Conservation (phyloP, 2,113 vertebrate species). For the Larimichthys polyactis region DNA sequence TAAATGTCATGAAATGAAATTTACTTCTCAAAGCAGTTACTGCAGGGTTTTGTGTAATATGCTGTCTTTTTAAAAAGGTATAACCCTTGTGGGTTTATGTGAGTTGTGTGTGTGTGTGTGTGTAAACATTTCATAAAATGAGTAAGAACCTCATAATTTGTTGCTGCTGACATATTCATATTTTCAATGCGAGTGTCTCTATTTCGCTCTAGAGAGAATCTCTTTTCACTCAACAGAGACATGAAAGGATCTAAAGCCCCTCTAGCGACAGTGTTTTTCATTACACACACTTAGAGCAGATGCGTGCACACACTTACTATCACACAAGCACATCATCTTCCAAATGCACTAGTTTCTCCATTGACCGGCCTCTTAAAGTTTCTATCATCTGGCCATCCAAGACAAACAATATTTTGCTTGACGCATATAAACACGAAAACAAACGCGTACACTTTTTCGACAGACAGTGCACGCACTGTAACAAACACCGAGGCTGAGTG, state of each 20-base stretch:
- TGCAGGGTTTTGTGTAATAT: not conserved
- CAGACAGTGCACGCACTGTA: conserved; percentile 22
- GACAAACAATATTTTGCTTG: not conserved
- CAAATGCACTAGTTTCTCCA: not conserved
- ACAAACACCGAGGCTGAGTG: conserved; percentile 50
- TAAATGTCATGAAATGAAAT: conserved; percentile 6
- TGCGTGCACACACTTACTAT: not conserved
- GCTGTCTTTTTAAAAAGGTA: not conserved
- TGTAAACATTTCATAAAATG: not conserved
- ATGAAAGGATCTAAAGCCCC: conserved; percentile 15
- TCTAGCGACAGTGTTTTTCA: conserved; percentile 8
- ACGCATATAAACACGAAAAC: not conserved
- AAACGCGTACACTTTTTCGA: conserved; percentile 5
- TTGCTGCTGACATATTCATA: conserved; percentile 43
- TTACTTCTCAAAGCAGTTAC: not conserved
- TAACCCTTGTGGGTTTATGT: not conserved
- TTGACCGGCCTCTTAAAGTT: not conserved
- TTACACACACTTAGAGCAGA: conserved; percentile 3
- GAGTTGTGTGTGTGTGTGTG: not conserved
- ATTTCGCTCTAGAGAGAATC: too few relatives aligned
- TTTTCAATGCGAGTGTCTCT: not conserved
- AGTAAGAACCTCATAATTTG: conserved; percentile 33
- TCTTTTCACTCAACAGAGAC: not conserved
- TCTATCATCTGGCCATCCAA: not conserved
- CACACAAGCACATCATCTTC: not conserved